Base-by-base conservation (phyloP, 23 tunicate genomes). In the Ascidia mentula region DNA sequence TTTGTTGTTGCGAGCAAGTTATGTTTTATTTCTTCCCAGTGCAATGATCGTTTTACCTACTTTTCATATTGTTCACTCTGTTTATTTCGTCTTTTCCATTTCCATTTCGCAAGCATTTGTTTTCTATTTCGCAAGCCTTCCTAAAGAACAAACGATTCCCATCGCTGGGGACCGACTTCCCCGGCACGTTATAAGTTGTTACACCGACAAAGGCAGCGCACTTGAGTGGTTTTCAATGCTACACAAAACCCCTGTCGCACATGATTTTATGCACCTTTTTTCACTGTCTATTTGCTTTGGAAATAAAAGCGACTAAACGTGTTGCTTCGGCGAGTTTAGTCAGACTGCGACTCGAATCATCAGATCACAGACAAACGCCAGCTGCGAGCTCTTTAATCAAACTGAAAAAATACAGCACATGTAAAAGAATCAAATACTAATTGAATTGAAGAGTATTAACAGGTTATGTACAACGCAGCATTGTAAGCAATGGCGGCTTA, bases 321-420 rank as follows among this genome's bases (percentile, higher is more conserved):
- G 22, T 9, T 53, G 24, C 65, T 53, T 53, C 12, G 12, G 24
- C 13, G 65, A 20, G 22, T 53, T 9, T n/a, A n/a, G n/a, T n/a
- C n/a, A n/a, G n/a, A 6, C 13, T 53, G 65, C 13, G 13, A 9
- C 13, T n/a, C n/a, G n/a, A 53, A 5, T 20, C 65, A 53, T 20
- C 7, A 26, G 24, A 28, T 9, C 65, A 53, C 22, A 53, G 13
- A 9, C 65, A 53, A 6, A 53, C 13, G n/a, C 24, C 65, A 53
- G 12, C 24, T 53, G 65, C 65, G 65, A 53, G 2, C 13, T 53
- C 65, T 53, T 53, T 53, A n/a, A 20, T 42, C 53, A 53, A 53
- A 53, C 65, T 53, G 65, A 53, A 53, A 53, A 53, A 53, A 53
- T 53, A 53, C 65, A 53, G 65, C 65, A 53, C 65, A 53, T 53